Base-by-base conservation (phyloP, 1,140 invertebrate species). In the Atta texana region DNA sequence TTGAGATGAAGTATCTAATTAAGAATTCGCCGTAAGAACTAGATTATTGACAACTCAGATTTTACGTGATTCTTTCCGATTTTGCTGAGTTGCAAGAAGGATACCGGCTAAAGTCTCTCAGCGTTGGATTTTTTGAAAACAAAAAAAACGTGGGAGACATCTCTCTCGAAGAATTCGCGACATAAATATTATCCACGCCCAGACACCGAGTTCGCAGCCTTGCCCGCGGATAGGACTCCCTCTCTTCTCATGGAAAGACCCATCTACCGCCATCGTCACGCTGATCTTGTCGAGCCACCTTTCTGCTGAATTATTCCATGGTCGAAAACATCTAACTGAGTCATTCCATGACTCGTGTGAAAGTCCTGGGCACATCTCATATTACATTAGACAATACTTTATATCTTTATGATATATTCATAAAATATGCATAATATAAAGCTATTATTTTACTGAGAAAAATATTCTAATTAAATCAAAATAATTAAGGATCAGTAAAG, bases 111-210 rank as follows among this genome's bases (percentile, higher is more conserved):
- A 12, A 34, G 24, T 34, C 24, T 85, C 18, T 3, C 55, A 69
- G 28, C 21, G 44, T 55, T 14, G 66, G 66, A 51, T 49, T 34
- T 66, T 16, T 5, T 53, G 51, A 53, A 68, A 55, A n/a, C n/a
- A n/a, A 78, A 77, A 49, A 44, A 76, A 76, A 34, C 71, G 14
- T 14, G 34, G 31, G 39, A n/a, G n/a, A 64, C 39, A 74, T 3
- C 39, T 63, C 31, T 3, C 39, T 63, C 16, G 59, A 76, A 85
- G 63, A 85, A 85, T 66, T 78, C 61, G 18, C 7, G 51, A 89
- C 87, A 88, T 93, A 92, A 93, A 92, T 93, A 91, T 93, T 44
- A 63, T 88, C 80, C 76, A 87, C 88, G 86, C 89, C 80, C 89
- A 86, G 89, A 61, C 51, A 12, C 2, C 31, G 64, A 61, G 63